phyloP scores from a whole-genome alignment of 2,888 invertebrate genomes.

The Ethmia dodecea region DNA sequence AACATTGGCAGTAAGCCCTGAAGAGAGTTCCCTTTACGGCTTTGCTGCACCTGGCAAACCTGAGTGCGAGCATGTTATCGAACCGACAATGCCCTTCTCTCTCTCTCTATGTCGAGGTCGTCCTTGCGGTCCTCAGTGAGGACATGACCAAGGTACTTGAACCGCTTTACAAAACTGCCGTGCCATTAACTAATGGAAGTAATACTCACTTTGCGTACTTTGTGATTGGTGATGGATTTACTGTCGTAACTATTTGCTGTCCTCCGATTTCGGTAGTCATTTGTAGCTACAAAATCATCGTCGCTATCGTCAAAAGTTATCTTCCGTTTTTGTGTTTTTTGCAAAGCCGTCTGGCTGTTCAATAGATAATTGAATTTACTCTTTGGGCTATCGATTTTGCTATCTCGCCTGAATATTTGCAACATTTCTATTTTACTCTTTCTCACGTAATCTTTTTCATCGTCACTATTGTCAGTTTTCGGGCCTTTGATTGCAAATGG shows the following conservation, averaged over 20 bases:
- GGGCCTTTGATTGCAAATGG: too few relatives aligned
- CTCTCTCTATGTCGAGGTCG: too few relatives aligned
- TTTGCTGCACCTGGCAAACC: too few relatives aligned
- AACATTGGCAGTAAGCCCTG: too few relatives aligned
- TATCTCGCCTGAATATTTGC: slow-evolving; percentile 46
- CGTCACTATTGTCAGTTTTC: slow-evolving; percentile 5
- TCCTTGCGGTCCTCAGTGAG: too few relatives aligned
- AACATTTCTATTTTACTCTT: slow-evolving; percentile 37
- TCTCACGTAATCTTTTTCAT: slow-evolving; percentile 20
- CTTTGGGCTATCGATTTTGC: slow-evolving; percentile 30
- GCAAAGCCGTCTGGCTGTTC: slow-evolving; percentile 19
- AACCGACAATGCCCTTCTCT: too few relatives aligned
- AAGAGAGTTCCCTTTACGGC: too few relatives aligned
- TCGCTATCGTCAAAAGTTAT: slow-evolving; percentile 50
- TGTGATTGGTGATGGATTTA: slow-evolving; percentile 36
- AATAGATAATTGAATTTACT: slow-evolving; percentile 28
- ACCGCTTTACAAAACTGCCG: too few relatives aligned
- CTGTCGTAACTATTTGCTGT: slow-evolving; percentile 17
- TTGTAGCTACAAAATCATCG: slow-evolving; percentile 55
- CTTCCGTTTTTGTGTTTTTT: slow-evolving; percentile 29
- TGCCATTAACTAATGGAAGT: too few relatives aligned
- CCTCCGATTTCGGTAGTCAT: slow-evolving; percentile 22
- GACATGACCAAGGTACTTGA: too few relatives aligned
- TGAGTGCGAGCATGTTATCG: too few relatives aligned
- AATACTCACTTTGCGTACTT: slow-evolving; percentile 50